Evolutionary conservation across 1,140 invertebrate species (phyloP).

Genomic region (Zaprionus taronus): DNA sequence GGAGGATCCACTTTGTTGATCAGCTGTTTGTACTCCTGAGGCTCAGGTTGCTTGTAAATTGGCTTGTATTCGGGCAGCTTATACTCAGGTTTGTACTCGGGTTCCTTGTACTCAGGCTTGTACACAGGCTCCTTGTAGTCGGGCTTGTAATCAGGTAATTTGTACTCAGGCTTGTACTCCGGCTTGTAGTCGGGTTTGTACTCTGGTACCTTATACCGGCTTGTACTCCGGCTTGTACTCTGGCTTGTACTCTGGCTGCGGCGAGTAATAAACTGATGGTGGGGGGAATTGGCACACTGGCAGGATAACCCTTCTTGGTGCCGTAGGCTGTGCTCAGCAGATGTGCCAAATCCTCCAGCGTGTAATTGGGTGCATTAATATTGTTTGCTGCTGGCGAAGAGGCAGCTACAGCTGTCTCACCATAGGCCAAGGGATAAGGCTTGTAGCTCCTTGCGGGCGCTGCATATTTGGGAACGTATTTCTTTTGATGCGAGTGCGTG

Average conservation of each 20-base stretch:
- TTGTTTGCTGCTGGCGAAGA: slow-evolving; percentile 38
- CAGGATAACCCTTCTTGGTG: slow-evolving; percentile 46
- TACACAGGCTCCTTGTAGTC: slow-evolving; percentile 21
- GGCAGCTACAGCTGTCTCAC: slow-evolving; percentile 30
- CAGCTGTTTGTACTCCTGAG: slow-evolving; percentile 33
- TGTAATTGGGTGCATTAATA: slow-evolving; percentile 68
- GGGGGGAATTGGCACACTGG: slow-evolving; percentile 25
- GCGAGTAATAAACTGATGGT: slow-evolving; percentile 53
- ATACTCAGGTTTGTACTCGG: slow-evolving; percentile 9
- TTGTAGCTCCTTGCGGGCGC: slow-evolving; percentile 40
- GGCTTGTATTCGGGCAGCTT: slow-evolving; percentile 23
- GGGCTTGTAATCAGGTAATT: slow-evolving; percentile 18
- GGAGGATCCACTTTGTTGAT: slow-evolving; percentile 36
- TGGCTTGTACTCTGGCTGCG: slow-evolving; percentile 4
- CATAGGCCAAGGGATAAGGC: slow-evolving; percentile 58
- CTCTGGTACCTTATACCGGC: slow-evolving; percentile 20
- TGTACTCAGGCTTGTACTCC: slow-evolving; percentile 5
- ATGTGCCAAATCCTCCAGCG: slow-evolving; percentile 67
- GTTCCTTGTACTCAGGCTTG: slow-evolving; percentile 16
- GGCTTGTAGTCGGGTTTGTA: slow-evolving; percentile 14
- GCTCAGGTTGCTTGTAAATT: neutral
- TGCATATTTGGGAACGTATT: slow-evolving; percentile 59
- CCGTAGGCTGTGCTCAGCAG: slow-evolving; percentile 68
- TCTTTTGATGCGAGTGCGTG: slow-evolving; percentile 65
- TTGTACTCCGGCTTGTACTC: slow-evolving; percentile 15